phyloP scores from a whole-genome alignment of 2,113 vertebrate species.

The Agelaius tricolor region DNA sequence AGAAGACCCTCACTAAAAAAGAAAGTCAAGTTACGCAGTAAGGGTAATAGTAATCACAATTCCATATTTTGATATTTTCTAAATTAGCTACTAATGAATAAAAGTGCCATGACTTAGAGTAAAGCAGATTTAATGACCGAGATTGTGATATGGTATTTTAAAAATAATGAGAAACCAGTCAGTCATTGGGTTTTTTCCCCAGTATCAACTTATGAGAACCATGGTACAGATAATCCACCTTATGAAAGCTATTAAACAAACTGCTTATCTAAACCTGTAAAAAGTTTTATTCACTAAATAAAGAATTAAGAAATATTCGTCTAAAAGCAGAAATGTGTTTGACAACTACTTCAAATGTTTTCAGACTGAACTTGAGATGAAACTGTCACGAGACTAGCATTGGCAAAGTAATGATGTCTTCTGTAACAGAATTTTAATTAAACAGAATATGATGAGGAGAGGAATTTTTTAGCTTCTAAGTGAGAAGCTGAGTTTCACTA shows the following conservation, averaged over 20 bases:
- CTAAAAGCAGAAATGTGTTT: background rate
- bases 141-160: background rate
- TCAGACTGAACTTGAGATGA: background rate
- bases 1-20: background rate
- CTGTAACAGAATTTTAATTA: background rate
- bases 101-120: background rate
- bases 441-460: background rate
- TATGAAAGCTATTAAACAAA: background rate
- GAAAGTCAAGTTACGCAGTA: background rate
- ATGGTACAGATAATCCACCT: background rate
- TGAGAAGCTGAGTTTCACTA: background rate
- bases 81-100: background rate
- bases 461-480: background rate
- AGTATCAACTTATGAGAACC: background rate
- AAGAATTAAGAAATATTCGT: background rate
- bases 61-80: background rate
- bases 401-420: background rate
- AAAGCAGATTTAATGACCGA: background rate
- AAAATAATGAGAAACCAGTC: background rate
- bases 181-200: background rate
- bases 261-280: background rate
- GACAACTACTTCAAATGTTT: background rate
- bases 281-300: background rate
- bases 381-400: background rate
- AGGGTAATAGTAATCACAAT: background rate